Base-by-base conservation (phyloP, 2,113 vertebrate species). In the Hirundichthys speculiger region DNA sequence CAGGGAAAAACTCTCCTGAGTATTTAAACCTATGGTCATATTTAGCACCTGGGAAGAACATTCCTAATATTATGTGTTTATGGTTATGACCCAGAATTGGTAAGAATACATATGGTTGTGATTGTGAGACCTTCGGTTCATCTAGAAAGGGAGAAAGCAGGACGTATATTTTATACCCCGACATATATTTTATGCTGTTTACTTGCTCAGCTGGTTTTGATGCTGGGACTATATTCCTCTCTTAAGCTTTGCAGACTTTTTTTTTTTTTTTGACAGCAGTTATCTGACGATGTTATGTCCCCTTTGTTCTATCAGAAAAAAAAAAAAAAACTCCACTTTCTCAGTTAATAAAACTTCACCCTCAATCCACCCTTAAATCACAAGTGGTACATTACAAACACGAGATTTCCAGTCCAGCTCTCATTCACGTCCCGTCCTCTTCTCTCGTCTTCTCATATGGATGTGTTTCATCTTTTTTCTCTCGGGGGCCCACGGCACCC, bases 241-340 rank as follows among this genome's bases (percentile, higher is more conserved):
- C 76, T 80, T 77, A 79, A 86, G 82, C 83, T 86, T 72, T 49
- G 47, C 82, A 84, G 88, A 87, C 86, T 82, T 93, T 91, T 92
- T 86, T 93, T 86, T 82, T 93, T 91, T 92, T 86, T 93, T 86
- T 93, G 89, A 91, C 90, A 92, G 85, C 78, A 60, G 84, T 64
- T 84, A 77, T 76, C 50, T 56, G 14, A 66, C 45, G 79, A 69
- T 79, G 61, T 64, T 56, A 39, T 70, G 62, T 83, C 63, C 56
- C 55, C 70, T 78, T 67, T 73, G 15, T 81, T 73, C 61, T 30
- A 49, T 22, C 3, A 27, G 47, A 68, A 69, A 56, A 63, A 27
- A 27, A 27, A 68, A 69, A 56, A 63, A n/a, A n/a, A n/a, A n/a
- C n/a, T n/a, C n/a, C 62, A 25, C 64, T 58, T 66, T 63, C 38